Evolutionary conservation across 2,888 invertebrate species (phyloP), one percentile per base, ranked within the genome.

Genomic region (Drosophila rubida): DNA sequence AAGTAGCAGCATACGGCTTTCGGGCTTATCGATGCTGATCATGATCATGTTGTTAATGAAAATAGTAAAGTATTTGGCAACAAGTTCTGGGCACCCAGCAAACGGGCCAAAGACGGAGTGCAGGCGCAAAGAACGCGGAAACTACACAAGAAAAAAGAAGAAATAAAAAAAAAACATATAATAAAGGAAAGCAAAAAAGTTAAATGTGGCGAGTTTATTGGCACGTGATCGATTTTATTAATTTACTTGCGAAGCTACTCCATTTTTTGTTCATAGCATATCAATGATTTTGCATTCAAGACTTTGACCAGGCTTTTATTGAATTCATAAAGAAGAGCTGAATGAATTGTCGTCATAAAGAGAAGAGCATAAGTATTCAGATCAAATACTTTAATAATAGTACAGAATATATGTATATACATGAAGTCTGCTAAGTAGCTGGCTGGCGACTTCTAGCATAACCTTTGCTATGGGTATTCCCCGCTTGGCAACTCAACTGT

Each of bases 31-130:
- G 78, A 85, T 80, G 80, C 80, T 55, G 65, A 75, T 67, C 82
- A 85, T 83, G 82, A 80, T 85, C 82, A 54, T 77, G 74, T 84
- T 78, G 79, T 74, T 81, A 81, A 81, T 81, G 84, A 81, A 84
- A 73, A 81, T 68, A 64, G 61, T 69, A 45, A 71, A 68, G 72
- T 66, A 64, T 58, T 39, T 75, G 75, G 51, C 59, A 64, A 55
- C 84, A 69, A 68, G 73, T 67, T 78, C 75, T 69, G 53, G 27
- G 54, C 35, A 13, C 63, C 63, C 61, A 78, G 54, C 58, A 55
- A 42, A 23, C 32, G 35, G 22, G 42, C 37, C 35, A 16, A 48
- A 63, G 55, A 23, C 37, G 27, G 14, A 46, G 48, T 42, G 13
- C 30, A 75, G 62, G 49, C 37, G 65, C 27, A 63, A 64, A 41